A percentile compares a stretch with the other conserved stretches of the same genome.
phyloP scores from a whole-genome alignment of 2,888 invertebrate species.

The Meganola albula region DNA sequence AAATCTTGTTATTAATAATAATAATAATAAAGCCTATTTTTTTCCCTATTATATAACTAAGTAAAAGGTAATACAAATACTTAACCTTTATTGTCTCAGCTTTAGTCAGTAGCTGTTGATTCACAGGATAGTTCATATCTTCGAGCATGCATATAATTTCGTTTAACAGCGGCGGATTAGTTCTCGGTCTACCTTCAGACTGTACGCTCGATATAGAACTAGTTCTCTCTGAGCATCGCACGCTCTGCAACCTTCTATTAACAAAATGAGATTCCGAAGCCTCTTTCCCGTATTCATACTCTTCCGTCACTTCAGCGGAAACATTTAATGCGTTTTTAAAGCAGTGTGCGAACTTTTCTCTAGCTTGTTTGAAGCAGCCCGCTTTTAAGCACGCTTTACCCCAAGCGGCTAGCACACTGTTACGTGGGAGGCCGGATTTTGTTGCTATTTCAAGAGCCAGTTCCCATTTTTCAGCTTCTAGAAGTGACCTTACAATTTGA shows the following conservation, averaged over 20 bases:
- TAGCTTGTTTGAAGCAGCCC: conserved; percentile 86
- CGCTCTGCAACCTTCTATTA: conserved; percentile 45
- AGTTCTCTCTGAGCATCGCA: conserved; percentile 47
- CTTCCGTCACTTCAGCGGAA: conserved; percentile 52
- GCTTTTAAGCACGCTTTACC: conserved; percentile 89
- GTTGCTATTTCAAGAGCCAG: conserved; percentile 91
- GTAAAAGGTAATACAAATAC: too few relatives aligned
- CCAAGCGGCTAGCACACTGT: conserved; percentile 92
- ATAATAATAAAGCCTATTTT: too few relatives aligned
- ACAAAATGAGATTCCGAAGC: conserved; percentile 53
- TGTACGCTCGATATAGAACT: conserved; percentile 52
- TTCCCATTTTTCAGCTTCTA: conserved; percentile 92
- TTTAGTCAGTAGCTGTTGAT: conserved; percentile 66
- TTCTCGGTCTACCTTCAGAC: conserved; percentile 71
- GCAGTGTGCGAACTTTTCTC: conserved; percentile 82
- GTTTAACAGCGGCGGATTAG: conserved; percentile 82
- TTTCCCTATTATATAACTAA: too few relatives aligned
- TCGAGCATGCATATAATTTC: conserved; percentile 85
- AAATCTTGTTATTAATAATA: too few relatives aligned
- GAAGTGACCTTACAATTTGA: conserved; percentile 82
- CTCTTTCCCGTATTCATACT: conserved; percentile 60
- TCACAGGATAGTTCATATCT: conserved; percentile 74
- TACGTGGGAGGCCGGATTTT: conserved; percentile 88
- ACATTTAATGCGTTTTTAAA: conserved; percentile 57
- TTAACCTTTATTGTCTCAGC: conserved; percentile 69